phyloP scores from a whole-genome alignment of 2,797 vertebrate species.

The Pseudomugil tenellus region DNA sequence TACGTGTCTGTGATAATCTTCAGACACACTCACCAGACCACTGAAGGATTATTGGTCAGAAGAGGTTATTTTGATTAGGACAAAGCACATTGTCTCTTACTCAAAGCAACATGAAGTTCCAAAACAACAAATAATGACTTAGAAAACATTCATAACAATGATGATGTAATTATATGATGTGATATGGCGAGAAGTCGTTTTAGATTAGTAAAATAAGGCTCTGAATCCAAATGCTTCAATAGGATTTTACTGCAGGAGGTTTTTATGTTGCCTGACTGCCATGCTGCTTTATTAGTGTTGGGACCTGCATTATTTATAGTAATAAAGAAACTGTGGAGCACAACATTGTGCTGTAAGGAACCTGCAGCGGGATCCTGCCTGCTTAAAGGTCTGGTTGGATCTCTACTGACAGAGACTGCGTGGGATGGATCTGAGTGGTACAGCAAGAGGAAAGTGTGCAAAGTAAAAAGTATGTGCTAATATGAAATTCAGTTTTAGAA shows the following conservation, averaged over 20 bases:
- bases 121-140: conserved; percentile 12
- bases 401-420: conserved; percentile 40
- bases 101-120: conserved; percentile 6
- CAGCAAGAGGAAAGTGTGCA: conserved; percentile 1
- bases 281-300: conserved; percentile 59
- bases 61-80: conserved; percentile 30
- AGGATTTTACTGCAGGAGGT: conserved; percentile 16
- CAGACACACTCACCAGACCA: conserved; percentile 48
- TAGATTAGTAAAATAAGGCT: neutral
- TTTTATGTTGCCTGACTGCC: conserved; percentile 17
- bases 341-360: conserved; percentile 39
- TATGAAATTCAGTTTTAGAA: conserved; percentile 13
- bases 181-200: neutral
- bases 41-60: conserved; percentile 44
- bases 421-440: conserved; percentile 44
- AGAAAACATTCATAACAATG: conserved; percentile 7
- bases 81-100: conserved; percentile 27
- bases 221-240: conserved; percentile 28
- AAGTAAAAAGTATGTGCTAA: conserved; percentile 17
- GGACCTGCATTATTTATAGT: conserved; percentile 69
- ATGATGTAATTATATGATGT: neutral
- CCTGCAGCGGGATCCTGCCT: conserved; percentile 39
- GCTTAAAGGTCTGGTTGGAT: conserved; percentile 56
- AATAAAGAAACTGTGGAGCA: conserved; percentile 47
- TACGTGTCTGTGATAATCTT: conserved; percentile 39